Evolutionary conservation across 2,888 invertebrate species (phyloP).

Genomic region (Campopleginae sp.): DNA sequence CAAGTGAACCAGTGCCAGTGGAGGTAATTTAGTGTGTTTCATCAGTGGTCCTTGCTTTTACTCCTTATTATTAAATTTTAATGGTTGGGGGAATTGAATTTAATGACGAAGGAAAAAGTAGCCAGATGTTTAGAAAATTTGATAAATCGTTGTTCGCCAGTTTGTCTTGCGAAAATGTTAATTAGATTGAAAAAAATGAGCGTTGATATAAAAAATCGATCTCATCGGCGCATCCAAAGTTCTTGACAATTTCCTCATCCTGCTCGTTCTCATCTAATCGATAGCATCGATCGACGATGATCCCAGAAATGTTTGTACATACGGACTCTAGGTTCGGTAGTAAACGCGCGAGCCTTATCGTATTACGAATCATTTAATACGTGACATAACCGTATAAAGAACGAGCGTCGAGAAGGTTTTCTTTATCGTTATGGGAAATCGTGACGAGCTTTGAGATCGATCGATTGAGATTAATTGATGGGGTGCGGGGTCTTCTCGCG

Average conservation of each 20-base stretch:
- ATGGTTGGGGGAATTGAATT: not conserved
- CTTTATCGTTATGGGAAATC: constrained; percentile 60
- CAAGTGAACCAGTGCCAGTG: constrained; percentile 78
- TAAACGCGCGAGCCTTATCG: constrained; percentile 25
- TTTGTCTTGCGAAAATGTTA: not conserved
- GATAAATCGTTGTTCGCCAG: not conserved
- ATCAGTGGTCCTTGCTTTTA: constrained; percentile 45
- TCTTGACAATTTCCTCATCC: constrained; percentile 2
- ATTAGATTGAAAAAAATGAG: not conserved
- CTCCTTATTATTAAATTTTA: not conserved
- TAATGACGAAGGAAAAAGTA: not conserved
- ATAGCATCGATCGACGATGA: constrained; percentile 1
- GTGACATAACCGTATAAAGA: constrained; percentile 33
- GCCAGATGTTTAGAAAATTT: not conserved
- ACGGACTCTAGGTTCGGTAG: not conserved
- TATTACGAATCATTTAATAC: constrained; percentile 37
- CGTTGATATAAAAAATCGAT: not conserved
- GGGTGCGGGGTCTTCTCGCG: not conserved
- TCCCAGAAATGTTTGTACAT: not conserved
- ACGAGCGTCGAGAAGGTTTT: constrained; percentile 22
- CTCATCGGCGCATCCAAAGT: not conserved
- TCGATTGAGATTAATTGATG: constrained; percentile 60
- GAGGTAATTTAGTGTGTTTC: constrained; percentile 75
- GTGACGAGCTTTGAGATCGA: constrained; percentile 49
- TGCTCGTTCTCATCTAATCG: not conserved